Evolutionary conservation across 2,113 vertebrate genomes (phyloP).

Genomic region (Bubo blakistoni): DNA sequence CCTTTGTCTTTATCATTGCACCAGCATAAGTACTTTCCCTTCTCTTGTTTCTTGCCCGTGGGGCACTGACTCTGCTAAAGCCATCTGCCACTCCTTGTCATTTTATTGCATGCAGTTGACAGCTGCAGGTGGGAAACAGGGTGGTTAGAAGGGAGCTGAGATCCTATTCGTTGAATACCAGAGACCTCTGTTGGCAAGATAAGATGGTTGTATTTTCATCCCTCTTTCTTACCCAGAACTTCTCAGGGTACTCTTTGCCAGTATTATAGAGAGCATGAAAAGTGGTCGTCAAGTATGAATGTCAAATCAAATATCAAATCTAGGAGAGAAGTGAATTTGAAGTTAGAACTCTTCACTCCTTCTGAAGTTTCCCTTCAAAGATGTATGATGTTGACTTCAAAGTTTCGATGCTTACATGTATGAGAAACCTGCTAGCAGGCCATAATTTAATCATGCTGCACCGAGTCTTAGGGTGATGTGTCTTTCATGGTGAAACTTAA

Average conservation of each 20-base stretch:
- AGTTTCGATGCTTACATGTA: neutral
- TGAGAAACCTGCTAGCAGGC: neutral
- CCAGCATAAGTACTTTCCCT: neutral
- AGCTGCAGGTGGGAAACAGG: conserved; percentile 25
- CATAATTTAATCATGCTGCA: neutral
- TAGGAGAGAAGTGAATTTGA: neutral
- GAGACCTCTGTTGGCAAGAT: conserved; percentile 22
- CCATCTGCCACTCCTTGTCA: conserved; percentile 6
- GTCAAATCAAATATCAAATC: neutral
- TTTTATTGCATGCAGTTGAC: conserved; percentile 13
- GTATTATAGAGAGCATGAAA: neutral
- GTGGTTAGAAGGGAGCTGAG: neutral
- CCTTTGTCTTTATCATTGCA: neutral
- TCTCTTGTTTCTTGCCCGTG: neutral
- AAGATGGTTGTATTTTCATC: neutral
- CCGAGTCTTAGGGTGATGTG: neutral
- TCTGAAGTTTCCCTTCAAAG: neutral
- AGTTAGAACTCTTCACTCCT: neutral
- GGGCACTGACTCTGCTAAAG: conserved; percentile 16
- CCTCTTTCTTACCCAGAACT: neutral
- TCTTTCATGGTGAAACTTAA: neutral
- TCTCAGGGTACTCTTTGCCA: neutral
- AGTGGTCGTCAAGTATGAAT: neutral
- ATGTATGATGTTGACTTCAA: neutral
- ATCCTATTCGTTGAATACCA: neutral